These are phyloP conservation scores for Bombus haemorrhoidalis DNA, from an alignment of 1,140 invertebrate species.

Conservation along the genomic window DNA sequence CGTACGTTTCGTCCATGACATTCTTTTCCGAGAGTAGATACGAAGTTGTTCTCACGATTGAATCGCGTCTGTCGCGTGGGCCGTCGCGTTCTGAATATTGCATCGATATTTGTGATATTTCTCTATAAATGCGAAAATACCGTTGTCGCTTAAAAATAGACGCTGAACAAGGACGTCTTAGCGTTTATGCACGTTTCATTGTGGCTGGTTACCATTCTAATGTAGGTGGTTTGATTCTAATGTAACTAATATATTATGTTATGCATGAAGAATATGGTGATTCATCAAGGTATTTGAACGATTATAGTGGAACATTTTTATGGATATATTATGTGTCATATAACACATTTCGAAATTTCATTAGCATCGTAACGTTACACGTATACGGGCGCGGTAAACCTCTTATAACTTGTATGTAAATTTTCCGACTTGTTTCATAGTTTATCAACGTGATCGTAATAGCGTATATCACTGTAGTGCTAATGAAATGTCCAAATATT, in stretches of 20 bases:
- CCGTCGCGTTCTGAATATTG: slow-evolving; percentile 21
- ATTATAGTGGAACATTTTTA: background rate
- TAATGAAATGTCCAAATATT: background rate
- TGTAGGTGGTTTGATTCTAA: background rate
- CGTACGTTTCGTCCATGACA: slow-evolving; percentile 40
- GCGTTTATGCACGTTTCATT: background rate
- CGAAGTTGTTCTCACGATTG: slow-evolving; percentile 28
- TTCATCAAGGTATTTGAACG: background rate
- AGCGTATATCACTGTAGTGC: background rate
- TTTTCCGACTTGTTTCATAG: background rate
- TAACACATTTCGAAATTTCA: background rate
- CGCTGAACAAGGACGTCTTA: background rate
- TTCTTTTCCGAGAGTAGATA: slow-evolving; percentile 27
- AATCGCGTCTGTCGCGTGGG: slow-evolving; percentile 37
- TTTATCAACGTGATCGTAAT: background rate
- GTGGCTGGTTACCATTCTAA: background rate
- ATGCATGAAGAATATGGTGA: background rate
- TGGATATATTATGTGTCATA: background rate
- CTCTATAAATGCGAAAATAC: slow-evolving; percentile 4
- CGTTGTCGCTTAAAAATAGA: background rate
- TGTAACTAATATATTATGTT: background rate
- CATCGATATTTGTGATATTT: slow-evolving; percentile 21
- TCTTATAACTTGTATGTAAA: background rate
- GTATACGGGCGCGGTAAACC: background rate
- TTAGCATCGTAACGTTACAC: background rate